Evolutionary conservation across 2,888 invertebrate species (phyloP), one percentile per base, ranked within the genome.

Genomic region (Phyllotreta striolata): DNA sequence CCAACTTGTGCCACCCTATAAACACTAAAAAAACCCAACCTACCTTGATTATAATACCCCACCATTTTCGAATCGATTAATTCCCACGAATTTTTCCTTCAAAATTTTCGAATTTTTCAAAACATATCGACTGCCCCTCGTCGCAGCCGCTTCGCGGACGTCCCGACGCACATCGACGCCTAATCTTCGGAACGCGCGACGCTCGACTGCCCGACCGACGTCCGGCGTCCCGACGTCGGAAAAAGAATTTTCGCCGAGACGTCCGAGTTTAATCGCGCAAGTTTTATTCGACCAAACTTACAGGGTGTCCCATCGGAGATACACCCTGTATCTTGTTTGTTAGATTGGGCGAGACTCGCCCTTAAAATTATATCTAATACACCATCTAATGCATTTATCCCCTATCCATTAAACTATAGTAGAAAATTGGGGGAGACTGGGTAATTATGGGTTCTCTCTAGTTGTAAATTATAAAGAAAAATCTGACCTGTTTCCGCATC

Each of bases 61-160:
- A 70, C 70, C 70, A 69, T 69, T 10, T 40, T 55, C 37, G 6
- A 13, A 34, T 47, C 10, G 6, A 9, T 51, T 51, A 38, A 9
- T 41, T 52, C 35, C 38, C 43, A 38, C 34, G 24, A 44, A 52
- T 38, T 38, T 24, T 41, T 35, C 5, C 43, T 39, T 52, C 43
- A 41, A 56, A 59, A 63, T 39, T 6, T 46, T 56, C 41, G 43
- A 34, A 39, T 10, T 41, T 4, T 41, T 72, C 73, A 73, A 65
- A 70, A 71, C 72, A 72, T 72, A 61, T 68, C 71, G 70, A 64
- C 62, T n/a, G 69, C 49, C 64, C 55, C 46, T 63, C 61, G 66
- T 64, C 69, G 64, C 39, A 37, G 40, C 56, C 61, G 66, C 68
- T 65, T 58, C 46, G 13, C 47, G 12, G 35, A 35, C 49, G 49